Percentiles rank a stretch among this genome's conserved stretches.
Conservation (phyloP, 2,888 invertebrate species). For the Bellardia pandia region DNA sequence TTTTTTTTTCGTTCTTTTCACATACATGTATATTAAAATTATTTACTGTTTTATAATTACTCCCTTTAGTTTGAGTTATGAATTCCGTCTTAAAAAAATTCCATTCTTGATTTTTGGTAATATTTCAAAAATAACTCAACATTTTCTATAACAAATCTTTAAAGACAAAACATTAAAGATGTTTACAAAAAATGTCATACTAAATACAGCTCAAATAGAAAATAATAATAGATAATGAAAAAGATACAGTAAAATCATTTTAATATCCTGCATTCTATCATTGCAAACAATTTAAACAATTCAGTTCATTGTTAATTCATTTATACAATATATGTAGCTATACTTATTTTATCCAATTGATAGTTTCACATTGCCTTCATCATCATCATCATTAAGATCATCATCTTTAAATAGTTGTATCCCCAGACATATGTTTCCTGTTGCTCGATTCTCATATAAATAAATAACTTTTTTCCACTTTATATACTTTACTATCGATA, state of each 20-base stretch:
- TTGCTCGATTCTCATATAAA: slow-evolving; percentile 47
- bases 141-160: neutral
- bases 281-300: slow-evolving; percentile 1
- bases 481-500: slow-evolving; percentile 2
- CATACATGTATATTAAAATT: too few species aligned
- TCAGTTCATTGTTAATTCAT: slow-evolving; percentile 34
- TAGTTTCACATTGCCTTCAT: neutral
- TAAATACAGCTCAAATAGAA: neutral
- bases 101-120: too few species aligned
- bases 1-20: too few species aligned
- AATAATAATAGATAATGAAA: neutral
- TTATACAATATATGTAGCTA: slow-evolving; percentile 16
- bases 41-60: too few species aligned
- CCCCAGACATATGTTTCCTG: slow-evolving; percentile 34
- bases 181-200: neutral
- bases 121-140: neutral
- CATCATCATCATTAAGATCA: neutral
- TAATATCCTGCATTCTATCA: neutral
- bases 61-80: too few species aligned
- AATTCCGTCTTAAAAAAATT: too few species aligned
- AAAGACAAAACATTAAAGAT: neutral
- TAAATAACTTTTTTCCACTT: slow-evolving; percentile 29
- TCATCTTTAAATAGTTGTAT: slow-evolving; percentile 9
- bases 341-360: slow-evolving; percentile 7
- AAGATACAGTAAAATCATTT: neutral